Conservation (phyloP, 2,888 invertebrate genomes). For the Drosophila atroscutellata region DNA sequence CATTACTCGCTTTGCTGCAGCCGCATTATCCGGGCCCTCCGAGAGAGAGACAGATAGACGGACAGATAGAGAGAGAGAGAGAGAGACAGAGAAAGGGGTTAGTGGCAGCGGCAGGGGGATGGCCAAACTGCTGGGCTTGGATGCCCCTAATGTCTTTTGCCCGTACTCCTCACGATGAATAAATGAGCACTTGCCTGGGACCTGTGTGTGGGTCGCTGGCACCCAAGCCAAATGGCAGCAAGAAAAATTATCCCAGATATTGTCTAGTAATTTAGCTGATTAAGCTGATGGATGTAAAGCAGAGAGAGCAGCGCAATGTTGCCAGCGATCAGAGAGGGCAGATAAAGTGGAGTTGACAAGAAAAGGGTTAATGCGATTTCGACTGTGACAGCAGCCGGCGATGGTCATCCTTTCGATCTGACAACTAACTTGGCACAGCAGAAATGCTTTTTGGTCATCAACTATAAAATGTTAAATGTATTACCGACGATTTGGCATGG, state of each 20-base stretch:
- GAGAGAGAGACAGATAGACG: constrained; percentile 11
- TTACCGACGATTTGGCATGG: neutral
- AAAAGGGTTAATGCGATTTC: constrained; percentile 80
- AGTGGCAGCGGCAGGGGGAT: constrained; percentile 16
- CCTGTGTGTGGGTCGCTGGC: constrained; percentile 38
- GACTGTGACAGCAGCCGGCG: constrained; percentile 65
- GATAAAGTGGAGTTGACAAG: constrained; percentile 53
- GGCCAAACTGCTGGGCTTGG: constrained; percentile 44
- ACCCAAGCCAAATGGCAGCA: constrained; percentile 70
- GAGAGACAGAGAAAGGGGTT: neutral
- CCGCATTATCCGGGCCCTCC: constrained; percentile 58
- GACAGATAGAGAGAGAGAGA: constrained; percentile 15
- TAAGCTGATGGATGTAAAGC: constrained; percentile 81
- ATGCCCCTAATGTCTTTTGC: constrained; percentile 75
- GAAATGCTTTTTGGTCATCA: constrained; percentile 1
- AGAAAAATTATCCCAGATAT: constrained; percentile 80
- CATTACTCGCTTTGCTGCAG: constrained; percentile 75
- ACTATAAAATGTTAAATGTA: constrained; percentile 6
- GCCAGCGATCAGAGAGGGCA: constrained; percentile 65
- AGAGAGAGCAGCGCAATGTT: constrained; percentile 63
- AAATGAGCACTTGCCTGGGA: constrained; percentile 76
- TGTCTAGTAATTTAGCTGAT: constrained; percentile 81
- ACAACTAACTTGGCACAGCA: constrained; percentile 10
- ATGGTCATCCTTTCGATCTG: constrained; percentile 32
- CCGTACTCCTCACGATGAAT: constrained; percentile 65